phyloP scores from a whole-genome alignment of 2,888 invertebrate species.

The Axea sp. region DNA sequence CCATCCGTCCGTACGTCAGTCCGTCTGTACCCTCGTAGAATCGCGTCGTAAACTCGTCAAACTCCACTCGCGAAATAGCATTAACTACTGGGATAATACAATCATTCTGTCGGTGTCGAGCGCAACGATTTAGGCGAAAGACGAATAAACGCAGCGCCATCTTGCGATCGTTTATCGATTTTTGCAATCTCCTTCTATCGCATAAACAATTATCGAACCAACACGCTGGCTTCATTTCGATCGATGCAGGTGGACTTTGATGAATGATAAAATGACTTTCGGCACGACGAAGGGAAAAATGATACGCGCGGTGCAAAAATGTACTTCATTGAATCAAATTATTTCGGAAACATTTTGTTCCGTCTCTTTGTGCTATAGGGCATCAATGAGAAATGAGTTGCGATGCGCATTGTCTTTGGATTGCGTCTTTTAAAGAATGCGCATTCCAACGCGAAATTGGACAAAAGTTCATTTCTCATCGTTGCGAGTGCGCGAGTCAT shows the following conservation, averaged over 20 bases:
- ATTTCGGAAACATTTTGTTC: too few relatives aligned
- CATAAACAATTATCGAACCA: not conserved
- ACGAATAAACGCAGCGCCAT: constrained; percentile 39
- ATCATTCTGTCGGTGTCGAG: constrained; percentile 71
- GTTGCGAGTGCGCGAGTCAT: constrained; percentile 1
- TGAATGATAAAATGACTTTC: too few relatives aligned
- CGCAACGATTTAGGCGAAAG: constrained; percentile 51
- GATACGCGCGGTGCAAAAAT: too few relatives aligned
- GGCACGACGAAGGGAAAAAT: too few relatives aligned
- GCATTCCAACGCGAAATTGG: constrained; percentile 15
- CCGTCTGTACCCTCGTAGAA: constrained; percentile 70
- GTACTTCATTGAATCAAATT: too few relatives aligned
- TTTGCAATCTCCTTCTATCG: too few relatives aligned
- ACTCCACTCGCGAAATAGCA: constrained; percentile 77
- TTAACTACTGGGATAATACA: constrained; percentile 78
- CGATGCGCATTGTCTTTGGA: constrained; percentile 6
- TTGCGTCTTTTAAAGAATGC: not conserved
- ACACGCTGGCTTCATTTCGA: too few relatives aligned
- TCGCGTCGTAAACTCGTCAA: constrained; percentile 79
- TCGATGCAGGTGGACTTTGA: too few relatives aligned
- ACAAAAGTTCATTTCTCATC: constrained; percentile 27
- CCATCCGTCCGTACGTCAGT: constrained; percentile 69
- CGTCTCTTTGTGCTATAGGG: too few relatives aligned
- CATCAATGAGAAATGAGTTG: too few relatives aligned
- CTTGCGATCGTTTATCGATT: constrained; percentile 31